These are phyloP conservation scores for Nothocercus julius DNA, from an alignment of 2,113 vertebrate species.

Conservation along the genomic window DNA sequence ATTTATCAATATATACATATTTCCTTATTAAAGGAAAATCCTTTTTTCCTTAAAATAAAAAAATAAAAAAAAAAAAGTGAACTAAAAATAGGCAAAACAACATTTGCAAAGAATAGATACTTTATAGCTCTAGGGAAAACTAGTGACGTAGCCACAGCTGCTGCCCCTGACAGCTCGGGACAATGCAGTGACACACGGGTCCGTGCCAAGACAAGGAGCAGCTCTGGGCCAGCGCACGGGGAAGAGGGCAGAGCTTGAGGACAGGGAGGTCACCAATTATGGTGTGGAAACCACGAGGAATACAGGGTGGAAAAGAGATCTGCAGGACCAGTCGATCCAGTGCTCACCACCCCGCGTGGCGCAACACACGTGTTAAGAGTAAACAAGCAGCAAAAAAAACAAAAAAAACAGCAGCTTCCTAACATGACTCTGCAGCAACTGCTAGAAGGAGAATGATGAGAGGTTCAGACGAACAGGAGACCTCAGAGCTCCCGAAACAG, in stretches of 20 bases:
- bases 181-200: fast-evolving
- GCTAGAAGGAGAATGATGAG: fast-evolving
- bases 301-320: fast-evolving
- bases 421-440: not conserved
- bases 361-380: fast-evolving
- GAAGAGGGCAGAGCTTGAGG: not conserved
- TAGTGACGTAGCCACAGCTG: not conserved
- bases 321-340: fast-evolving
- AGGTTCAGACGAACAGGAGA: not conserved
- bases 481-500: not conserved
- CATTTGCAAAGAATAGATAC: not conserved
- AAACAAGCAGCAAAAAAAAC: not conserved
- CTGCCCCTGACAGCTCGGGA: not conserved
- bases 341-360: fast-evolving
- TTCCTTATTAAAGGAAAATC: not conserved
- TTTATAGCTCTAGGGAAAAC: not conserved
- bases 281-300: not conserved
- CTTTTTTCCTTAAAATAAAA: not conserved
- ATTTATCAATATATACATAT: fast-evolving
- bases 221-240: fast-evolving
- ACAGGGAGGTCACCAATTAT: not conserved
- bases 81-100: not conserved
- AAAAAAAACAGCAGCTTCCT: not conserved
- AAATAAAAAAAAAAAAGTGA: not conserved
- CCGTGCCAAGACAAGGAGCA: not conserved